Conservation (phyloP, 2,113 vertebrate species). For the Melanerpes formicivorus region DNA sequence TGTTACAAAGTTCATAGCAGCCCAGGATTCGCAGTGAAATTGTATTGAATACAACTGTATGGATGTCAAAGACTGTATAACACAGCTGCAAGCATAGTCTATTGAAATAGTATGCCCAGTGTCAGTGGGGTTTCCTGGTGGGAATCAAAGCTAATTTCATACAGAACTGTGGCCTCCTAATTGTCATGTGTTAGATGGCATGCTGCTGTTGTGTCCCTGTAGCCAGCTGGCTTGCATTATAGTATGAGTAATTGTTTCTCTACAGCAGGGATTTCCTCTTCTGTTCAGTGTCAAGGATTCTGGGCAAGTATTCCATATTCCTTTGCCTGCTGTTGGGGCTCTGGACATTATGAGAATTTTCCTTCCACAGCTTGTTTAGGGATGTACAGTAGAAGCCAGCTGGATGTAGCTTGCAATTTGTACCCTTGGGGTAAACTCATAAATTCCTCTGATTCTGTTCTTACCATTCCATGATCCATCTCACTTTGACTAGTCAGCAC, state of each 20-base stretch:
- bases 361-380: not conserved
- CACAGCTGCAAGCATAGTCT: not conserved
- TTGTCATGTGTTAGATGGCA: not conserved
- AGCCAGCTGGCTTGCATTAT: conserved; percentile 11
- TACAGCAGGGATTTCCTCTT: conserved; percentile 11
- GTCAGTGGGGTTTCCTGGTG: not conserved
- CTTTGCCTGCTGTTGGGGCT: not conserved
- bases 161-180: not conserved
- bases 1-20: not conserved
- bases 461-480: not conserved
- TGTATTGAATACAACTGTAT: not conserved
- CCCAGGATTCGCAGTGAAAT: not conserved
- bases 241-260: not conserved
- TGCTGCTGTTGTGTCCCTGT: not conserved
- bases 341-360: not conserved
- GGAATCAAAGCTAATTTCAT: not conserved
- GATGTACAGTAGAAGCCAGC: not conserved
- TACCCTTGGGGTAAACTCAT: not conserved
- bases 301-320: not conserved
- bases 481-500: not conserved
- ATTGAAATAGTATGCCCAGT: not conserved
- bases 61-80: not conserved
- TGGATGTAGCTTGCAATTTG: not conserved
- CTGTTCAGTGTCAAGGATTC: not conserved
- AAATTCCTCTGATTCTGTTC: not conserved